Conservation (phyloP, 2,888 invertebrate species). For the Lymantria dispar region DNA sequence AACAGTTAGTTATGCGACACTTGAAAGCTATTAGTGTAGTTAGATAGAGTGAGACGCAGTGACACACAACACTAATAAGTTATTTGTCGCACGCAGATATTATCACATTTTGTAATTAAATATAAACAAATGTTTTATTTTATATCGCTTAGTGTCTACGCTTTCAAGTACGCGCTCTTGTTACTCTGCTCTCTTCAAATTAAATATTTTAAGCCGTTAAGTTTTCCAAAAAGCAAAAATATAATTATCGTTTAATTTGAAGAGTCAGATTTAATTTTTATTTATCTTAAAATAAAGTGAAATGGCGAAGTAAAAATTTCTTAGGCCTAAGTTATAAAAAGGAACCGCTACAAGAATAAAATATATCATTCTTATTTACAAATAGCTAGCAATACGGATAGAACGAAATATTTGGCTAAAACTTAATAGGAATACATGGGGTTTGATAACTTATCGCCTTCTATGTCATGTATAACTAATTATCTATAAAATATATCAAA, state of each 20-base stretch:
- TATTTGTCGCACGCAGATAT: constrained; percentile 13
- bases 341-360: constrained; percentile 75
- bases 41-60: constrained; percentile 4
- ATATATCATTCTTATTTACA: constrained; percentile 70
- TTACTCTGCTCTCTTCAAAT: constrained; percentile 39
- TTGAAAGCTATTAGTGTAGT: constrained; percentile 14
- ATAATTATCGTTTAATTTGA: constrained; percentile 40
- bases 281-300: constrained; percentile 55
- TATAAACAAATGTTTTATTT: constrained; percentile 5
- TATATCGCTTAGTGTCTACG: neutral
- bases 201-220: constrained; percentile 29
- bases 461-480: neutral
- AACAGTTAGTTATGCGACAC: constrained; percentile 20
- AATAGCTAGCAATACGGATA: constrained; percentile 65
- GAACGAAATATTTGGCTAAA: constrained; percentile 80
- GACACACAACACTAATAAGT: constrained; percentile 15
- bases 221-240: constrained; percentile 24
- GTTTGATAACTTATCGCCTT: constrained; percentile 50
- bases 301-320: constrained; percentile 65
- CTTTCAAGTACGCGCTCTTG: constrained; percentile 21
- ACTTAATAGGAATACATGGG: constrained; percentile 66
- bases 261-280: constrained; percentile 41
- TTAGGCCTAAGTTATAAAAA: constrained; percentile 74
- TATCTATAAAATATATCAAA: constrained; percentile 16
- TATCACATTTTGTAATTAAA: constrained; percentile 19